Conservation (phyloP, 2,797 vertebrate genomes). For the Alca torda region DNA sequence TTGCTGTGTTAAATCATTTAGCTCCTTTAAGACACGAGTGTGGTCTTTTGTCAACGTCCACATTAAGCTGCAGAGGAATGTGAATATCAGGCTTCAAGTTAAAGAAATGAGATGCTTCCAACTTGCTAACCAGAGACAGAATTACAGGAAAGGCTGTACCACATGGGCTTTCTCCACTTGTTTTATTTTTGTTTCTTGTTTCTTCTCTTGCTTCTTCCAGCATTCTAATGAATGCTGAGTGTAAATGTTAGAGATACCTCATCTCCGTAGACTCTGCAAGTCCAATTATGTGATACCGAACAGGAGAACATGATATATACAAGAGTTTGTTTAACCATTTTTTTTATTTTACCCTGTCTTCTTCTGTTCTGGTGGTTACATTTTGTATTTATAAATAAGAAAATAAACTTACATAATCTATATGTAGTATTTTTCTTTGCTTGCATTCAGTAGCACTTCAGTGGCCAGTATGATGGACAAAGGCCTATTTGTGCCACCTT, state of each 20-base stretch:
- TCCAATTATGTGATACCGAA: not conserved
- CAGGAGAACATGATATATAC: not conserved
- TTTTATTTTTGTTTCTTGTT: not conserved
- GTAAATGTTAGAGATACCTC: not conserved
- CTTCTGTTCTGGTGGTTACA: not conserved
- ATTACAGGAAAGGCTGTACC: not conserved
- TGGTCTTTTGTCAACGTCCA: not conserved
- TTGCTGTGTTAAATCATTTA: not conserved
- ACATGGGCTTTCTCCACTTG: not conserved
- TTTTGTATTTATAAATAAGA: not conserved
- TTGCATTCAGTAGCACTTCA: not conserved
- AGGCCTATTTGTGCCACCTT: not conserved
- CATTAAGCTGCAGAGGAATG: conserved; percentile 5
- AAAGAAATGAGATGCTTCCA: not conserved
- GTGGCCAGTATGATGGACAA: not conserved
- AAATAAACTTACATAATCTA: not conserved
- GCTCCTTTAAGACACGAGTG: not conserved
- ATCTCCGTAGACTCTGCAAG: not conserved
- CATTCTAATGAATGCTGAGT: not conserved
- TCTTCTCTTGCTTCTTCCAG: not conserved
- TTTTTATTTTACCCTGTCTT: not conserved
- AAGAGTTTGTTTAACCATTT: not conserved
- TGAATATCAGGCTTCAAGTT: not conserved
- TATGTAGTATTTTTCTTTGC: not conserved
- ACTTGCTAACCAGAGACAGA: not conserved